phyloP scores from a whole-genome alignment of 2,797 vertebrate genomes.

The Furcifer pardalis region DNA sequence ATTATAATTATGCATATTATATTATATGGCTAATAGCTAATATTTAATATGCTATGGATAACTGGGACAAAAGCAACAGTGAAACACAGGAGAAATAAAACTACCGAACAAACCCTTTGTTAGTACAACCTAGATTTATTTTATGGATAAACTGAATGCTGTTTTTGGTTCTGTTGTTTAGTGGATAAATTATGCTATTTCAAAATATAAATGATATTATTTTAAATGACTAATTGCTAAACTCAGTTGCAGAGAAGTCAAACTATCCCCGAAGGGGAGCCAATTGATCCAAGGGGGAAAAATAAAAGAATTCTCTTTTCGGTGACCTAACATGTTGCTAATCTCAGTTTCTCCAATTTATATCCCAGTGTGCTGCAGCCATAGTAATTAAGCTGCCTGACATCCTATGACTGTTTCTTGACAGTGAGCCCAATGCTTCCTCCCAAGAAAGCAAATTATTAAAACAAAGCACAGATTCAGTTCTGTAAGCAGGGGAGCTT shows the following conservation, averaged over 20 bases:
- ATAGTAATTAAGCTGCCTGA: slow-evolving; percentile 55
- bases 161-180: background rate
- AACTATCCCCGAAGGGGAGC: slow-evolving; percentile 31
- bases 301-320: slow-evolving; percentile 37
- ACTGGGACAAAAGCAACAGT: too few species aligned
- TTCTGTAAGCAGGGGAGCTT: slow-evolving; percentile 34
- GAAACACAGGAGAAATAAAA: too few species aligned
- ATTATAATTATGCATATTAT: too few species aligned
- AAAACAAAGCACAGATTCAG: slow-evolving; percentile 45
- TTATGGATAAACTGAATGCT: background rate
- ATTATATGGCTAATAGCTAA: too few species aligned
- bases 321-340: slow-evolving; percentile 30
- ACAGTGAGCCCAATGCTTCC: slow-evolving; percentile 48
- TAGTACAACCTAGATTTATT: background rate
- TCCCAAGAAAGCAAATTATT: slow-evolving; percentile 44
- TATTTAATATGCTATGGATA: too few species aligned
- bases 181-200: background rate
- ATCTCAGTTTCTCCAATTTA: slow-evolving; percentile 52
- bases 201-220: background rate
- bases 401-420: slow-evolving; percentile 55
- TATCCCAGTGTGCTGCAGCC: slow-evolving; percentile 54
- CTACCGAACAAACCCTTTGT: background rate
- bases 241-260: slow-evolving; percentile 1
- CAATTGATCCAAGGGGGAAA: background rate
- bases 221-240: slow-evolving; percentile 21